Evolutionary conservation across 2,797 vertebrate genomes (phyloP), one percentile per base, ranked within the genome.

Genomic region (Tokudaia muenninki): DNA sequence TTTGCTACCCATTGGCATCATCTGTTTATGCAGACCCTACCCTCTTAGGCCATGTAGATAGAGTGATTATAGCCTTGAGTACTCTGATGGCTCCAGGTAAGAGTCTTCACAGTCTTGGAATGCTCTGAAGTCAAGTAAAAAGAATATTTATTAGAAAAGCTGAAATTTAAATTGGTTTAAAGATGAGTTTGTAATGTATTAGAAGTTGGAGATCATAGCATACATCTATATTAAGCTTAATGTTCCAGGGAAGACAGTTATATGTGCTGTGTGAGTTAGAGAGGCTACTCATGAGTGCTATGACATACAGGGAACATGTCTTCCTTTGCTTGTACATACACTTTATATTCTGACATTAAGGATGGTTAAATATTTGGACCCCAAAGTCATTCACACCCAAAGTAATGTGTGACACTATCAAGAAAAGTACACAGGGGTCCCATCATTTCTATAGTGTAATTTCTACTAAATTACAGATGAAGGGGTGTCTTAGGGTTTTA

Each of bases 101-200:
- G 34, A 86, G 29, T 47, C 47, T 52, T 78, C 61, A 50, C 34
- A 34, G 13, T 31, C 21, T 90, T 16, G 24, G 47, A 79, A 79
- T 87, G 34, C 34, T 92, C 79, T 90, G 55, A 70, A 34, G 12
- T 65, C 26, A 90, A 90, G 55, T 83, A 79, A 75, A 34, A 75
- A 61, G 55, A 24, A 13, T 87, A 57, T 92, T 93, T 93, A 83
- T 74, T 70, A 74, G 50, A n/a, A 87, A 14, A 84, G 41, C 16
- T 50, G 80, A 89, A 77, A 63, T 84, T 95, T 87, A 70, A 67
- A 10, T 75, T 84, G 52, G 44, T 34, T 88, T 91, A 84, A 63
- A 91, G 77, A 94, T 81, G 44, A 88, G 77, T 95, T 87, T 29
- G 7, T 77, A 50, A 92, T n/a, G 5, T n/a, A 50, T 57, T 81